Conservation (phyloP, 2,888 invertebrate genomes). For the Drosophila nr. fundita region DNA sequence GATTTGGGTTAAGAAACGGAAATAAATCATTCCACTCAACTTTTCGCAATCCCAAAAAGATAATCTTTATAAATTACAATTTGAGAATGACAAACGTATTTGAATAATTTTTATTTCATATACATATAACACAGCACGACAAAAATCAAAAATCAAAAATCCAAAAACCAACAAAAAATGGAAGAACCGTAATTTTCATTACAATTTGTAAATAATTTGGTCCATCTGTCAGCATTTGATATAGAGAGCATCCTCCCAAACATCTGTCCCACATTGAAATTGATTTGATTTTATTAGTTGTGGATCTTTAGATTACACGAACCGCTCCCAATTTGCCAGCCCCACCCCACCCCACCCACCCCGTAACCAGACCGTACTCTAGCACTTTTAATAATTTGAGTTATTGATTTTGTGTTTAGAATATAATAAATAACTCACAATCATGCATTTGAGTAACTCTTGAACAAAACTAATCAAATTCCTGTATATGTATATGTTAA, state of each 20-base stretch:
- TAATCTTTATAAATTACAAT: constrained; percentile 1
- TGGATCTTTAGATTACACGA: not conserved
- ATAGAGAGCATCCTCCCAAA: constrained; percentile 17
- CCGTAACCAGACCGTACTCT: not conserved
- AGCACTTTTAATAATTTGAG: constrained; percentile 28
- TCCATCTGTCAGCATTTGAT: constrained; percentile 12
- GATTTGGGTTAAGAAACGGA: not conserved
- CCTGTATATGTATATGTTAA: constrained; percentile 47
- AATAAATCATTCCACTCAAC: constrained; percentile 6
- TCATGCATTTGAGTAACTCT: constrained; percentile 42
- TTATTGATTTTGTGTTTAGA: constrained; percentile 14
- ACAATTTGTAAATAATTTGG: constrained; percentile 11
- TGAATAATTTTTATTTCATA: constrained; percentile 14
- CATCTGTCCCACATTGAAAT: not conserved
- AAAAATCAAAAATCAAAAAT: not conserved
- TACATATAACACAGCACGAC: constrained; percentile 10
- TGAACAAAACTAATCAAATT: constrained; percentile 41
- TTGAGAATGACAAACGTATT: constrained; percentile 4
- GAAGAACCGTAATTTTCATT: constrained; percentile 3
- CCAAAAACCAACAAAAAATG: not conserved
- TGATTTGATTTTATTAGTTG: not conserved
- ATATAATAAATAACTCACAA: constrained; percentile 30
- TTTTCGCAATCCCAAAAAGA: not conserved
- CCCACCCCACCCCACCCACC: not conserved
- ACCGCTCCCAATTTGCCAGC: not conserved